Conservation (phyloP, 2,888 invertebrate species). For the Chrysodeixis includens region DNA sequence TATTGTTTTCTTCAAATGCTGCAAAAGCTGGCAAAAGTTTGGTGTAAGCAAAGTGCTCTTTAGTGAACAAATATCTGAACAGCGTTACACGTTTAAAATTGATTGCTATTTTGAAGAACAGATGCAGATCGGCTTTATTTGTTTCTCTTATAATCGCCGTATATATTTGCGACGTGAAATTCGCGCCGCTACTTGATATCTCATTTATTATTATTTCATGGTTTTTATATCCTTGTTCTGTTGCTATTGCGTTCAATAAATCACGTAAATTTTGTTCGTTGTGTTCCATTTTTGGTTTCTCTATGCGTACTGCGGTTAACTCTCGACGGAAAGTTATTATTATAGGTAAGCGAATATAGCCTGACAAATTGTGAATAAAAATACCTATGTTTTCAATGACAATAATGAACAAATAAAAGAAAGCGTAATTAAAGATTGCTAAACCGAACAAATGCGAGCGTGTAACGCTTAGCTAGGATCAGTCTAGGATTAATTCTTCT, state of each 20-base stretch:
- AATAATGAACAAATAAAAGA: no score
- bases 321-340: no score
- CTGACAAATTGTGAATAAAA: no score
- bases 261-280: constrained; percentile 12
- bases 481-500: no score
- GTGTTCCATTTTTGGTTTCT: constrained; percentile 21
- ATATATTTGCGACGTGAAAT: constrained; percentile 70
- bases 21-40: constrained; percentile 40
- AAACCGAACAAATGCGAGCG: no score
- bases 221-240: constrained; percentile 58
- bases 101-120: constrained; percentile 74
- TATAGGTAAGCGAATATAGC: no score
- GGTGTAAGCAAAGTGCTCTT: constrained; percentile 51
- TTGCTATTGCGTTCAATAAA: constrained; percentile 55
- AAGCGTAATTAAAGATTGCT: no score
- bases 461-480: no score
- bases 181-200: constrained; percentile 68
- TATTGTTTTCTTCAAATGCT: constrained; percentile 45
- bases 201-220: constrained; percentile 59
- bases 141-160: constrained; percentile 57
- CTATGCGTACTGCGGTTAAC: background rate
- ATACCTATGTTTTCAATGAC: no score
- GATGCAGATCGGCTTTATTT: constrained; percentile 59
- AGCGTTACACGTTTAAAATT: no score
- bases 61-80: background rate